Conservation (phyloP, 1,140 invertebrate genomes). For the Solen grandis region DNA sequence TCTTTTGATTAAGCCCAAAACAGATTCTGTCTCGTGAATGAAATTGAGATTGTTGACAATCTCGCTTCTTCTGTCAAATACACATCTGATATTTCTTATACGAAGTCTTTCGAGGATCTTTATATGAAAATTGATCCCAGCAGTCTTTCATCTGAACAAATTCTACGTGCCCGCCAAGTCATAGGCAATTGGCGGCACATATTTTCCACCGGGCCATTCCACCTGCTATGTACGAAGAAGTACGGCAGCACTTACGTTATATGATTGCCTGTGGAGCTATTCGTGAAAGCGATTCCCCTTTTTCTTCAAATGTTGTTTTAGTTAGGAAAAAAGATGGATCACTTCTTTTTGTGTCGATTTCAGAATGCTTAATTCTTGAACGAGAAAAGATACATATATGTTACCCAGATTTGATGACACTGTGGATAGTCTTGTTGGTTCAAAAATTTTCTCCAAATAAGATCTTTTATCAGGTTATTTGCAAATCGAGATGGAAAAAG, state of each 20-base stretch:
- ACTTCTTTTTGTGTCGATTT: background rate
- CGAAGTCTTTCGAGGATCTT: too few relatives aligned
- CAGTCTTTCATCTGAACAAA: too few relatives aligned
- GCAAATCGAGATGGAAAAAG: constrained; percentile 59
- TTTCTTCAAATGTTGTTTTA: constrained; percentile 19
- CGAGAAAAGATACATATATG: constrained; percentile 80
- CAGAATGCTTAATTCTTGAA: background rate
- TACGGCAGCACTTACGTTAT: constrained; percentile 2
- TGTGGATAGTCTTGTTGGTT: constrained; percentile 74
- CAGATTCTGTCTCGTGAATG: background rate
- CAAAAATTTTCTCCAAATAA: constrained; percentile 78
- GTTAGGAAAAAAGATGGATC: background rate
- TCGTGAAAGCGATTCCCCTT: background rate
- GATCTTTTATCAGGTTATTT: constrained; percentile 78
- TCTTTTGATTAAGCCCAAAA: constrained; percentile 21
- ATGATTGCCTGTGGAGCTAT: constrained; percentile 6
- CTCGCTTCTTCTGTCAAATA: background rate
- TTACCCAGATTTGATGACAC: constrained; percentile 81
- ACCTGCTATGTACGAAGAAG: constrained; percentile 12
- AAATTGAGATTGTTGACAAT: background rate
- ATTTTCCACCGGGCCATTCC: background rate
- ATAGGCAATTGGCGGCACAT: too few relatives aligned
- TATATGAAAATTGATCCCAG: too few relatives aligned
- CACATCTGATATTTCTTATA: background rate
- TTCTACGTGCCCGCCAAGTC: too few relatives aligned